Conservation (phyloP, 2,888 invertebrate species). For the Sisyra nigra region DNA sequence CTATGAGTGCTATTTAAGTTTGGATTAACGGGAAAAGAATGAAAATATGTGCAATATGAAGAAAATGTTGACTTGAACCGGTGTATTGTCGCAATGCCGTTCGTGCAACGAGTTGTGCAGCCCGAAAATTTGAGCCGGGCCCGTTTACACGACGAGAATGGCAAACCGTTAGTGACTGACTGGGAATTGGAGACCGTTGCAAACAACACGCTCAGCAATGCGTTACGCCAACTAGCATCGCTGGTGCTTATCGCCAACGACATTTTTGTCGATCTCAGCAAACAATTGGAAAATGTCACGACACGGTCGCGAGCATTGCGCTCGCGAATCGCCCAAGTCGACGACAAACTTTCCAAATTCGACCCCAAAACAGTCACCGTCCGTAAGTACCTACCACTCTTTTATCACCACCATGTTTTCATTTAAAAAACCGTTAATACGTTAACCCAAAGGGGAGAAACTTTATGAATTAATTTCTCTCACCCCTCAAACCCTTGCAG, state of each 20-base stretch:
- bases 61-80: too few species aligned
- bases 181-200: constrained; percentile 74
- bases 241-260: constrained; percentile 70
- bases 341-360: constrained; percentile 51
- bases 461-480: too few species aligned
- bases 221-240: constrained; percentile 71
- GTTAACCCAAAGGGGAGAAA: too few species aligned
- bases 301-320: constrained; percentile 57
- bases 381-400: constrained; percentile 56
- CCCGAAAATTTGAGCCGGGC: constrained; percentile 64
- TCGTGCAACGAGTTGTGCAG: constrained; percentile 69
- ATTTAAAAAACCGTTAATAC: too few species aligned
- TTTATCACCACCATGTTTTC: neutral
- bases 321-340: constrained; percentile 50
- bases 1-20: too few species aligned
- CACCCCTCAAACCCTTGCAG: too few species aligned
- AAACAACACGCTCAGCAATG: constrained; percentile 72
- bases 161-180: constrained; percentile 42
- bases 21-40: too few species aligned
- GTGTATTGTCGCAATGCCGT: constrained; percentile 59
- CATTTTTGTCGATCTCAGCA: constrained; percentile 68
- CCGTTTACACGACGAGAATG: constrained; percentile 40
- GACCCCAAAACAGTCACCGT: constrained; percentile 86
- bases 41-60: too few species aligned
- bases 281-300: constrained; percentile 55